Evolutionary conservation across 1,140 invertebrate genomes (phyloP).

Genomic region (Penaeus japonicus): DNA sequence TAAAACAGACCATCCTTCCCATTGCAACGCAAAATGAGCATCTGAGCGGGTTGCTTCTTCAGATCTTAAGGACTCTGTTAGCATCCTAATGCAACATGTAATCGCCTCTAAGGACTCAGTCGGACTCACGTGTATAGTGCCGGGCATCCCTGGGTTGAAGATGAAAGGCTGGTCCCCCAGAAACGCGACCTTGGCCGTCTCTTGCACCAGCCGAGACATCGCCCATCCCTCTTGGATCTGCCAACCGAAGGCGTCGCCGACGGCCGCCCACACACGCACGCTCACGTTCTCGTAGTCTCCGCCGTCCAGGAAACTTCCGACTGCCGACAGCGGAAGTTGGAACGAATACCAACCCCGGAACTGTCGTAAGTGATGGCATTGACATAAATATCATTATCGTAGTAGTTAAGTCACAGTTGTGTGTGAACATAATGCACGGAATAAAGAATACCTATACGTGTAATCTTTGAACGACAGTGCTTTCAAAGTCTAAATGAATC

Average conservation of each 20-base stretch:
- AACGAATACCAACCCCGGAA: slow-evolving; percentile 60
- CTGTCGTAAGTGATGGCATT: slow-evolving; percentile 46
- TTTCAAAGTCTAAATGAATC: too few species aligned
- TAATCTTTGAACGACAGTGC: too few species aligned
- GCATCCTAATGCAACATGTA: not conserved
- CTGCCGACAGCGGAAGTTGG: slow-evolving; percentile 57
- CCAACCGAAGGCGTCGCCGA: slow-evolving; percentile 73
- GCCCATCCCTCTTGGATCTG: slow-evolving; percentile 85
- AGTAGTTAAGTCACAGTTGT: not conserved
- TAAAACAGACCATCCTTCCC: too few species aligned
- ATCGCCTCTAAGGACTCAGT: not conserved
- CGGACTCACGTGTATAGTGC: slow-evolving; percentile 66
- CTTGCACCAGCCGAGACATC: slow-evolving; percentile 85
- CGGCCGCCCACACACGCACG: slow-evolving; percentile 55
- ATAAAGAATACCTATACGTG: too few species aligned
- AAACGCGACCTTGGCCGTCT: slow-evolving; percentile 76
- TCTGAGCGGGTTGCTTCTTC: too few species aligned
- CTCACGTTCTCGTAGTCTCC: slow-evolving; percentile 29
- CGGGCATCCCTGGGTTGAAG: slow-evolving; percentile 70
- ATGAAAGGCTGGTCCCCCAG: slow-evolving; percentile 67
- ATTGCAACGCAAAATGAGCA: too few species aligned
- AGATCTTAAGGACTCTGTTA: too few species aligned
- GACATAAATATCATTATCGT: not conserved
- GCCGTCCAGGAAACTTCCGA: slow-evolving; percentile 61
- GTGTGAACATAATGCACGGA: too few species aligned